phyloP scores from a whole-genome alignment of 2,113 vertebrate species.

The Bungarus multicinctus region DNA sequence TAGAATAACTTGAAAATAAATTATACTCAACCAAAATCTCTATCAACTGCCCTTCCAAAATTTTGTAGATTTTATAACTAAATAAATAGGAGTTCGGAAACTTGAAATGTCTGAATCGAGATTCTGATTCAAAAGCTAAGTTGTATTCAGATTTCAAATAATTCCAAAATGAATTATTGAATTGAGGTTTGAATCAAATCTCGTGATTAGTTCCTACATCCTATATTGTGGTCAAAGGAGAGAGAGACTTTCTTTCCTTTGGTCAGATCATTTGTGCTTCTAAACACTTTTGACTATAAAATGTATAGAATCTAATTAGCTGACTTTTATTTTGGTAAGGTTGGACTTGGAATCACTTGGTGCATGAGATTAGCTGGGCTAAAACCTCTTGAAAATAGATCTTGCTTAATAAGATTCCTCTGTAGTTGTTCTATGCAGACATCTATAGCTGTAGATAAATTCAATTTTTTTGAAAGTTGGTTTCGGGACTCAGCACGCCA shows the following conservation, averaged over 20 bases:
- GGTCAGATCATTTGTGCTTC: neutral
- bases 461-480: neutral
- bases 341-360: neutral
- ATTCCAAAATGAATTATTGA: neutral
- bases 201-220: neutral
- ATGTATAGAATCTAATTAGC: neutral
- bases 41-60: neutral
- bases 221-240: neutral
- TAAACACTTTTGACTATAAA: neutral
- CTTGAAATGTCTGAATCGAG: neutral
- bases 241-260: neutral
- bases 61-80: neutral
- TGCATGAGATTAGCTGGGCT: neutral
- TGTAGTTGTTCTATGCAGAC: neutral
- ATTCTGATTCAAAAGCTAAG: neutral
- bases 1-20: neutral
- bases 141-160: neutral
- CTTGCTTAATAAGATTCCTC: neutral
- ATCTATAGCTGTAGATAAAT: neutral
- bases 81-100: neutral
- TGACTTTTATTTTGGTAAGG: neutral
- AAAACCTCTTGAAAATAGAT: neutral
- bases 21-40: neutral
- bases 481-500: neutral
- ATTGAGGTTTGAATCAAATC: neutral